Evolutionary conservation across 2,888 invertebrate genomes (phyloP), one percentile per base, ranked within the genome.

Genomic region (Dichetophora obliterata): DNA sequence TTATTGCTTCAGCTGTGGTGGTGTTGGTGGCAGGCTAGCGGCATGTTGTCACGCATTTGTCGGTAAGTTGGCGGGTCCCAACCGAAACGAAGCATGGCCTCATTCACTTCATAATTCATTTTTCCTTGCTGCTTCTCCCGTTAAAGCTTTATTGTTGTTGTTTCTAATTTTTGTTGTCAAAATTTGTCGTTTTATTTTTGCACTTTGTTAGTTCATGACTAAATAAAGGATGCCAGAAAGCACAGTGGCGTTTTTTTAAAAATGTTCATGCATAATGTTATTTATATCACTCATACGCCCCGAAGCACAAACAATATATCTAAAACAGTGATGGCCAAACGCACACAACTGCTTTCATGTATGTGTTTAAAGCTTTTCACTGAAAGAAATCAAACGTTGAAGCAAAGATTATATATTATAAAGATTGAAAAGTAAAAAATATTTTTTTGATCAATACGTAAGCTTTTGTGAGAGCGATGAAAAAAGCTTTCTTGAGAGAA

Each of bases 71-170:
- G 59, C 24, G 59, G 54, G 22, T 59, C 16, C 27, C 59, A 59
- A 59, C 11, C 24, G 24, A 14, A 59, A 27, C 22, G 43, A 69
- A 75, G 27, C 48, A 69, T 75, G 69, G 52, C 75, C 75, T 75
- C 75, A 75, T 75, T 75, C 75, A 75, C 75, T 75, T 75, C 75
- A 75, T 75, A 75, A 69, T 16, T 71, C 31, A 52, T 31, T 52
- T 75, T 34, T 24, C 19, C 27, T 50, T 69, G 27, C 9, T 61
- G 37, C 63, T 70, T 34, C 52, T 59, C 5, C 22, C 27, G 59
- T 59, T 22, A 22, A 14, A 59, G 22, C 59, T 19, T 27, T 27
- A 27, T 27, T 22, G 9, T 14, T 59, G 24, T 59, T 59, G 14
- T 22, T 14, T 11, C 8, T 59, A 22, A 3, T 24, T 59, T 11